Percentiles rank a stretch among this genome's conserved stretches.
phyloP scores from a whole-genome alignment of 2,797 vertebrate genomes.

The Sebastes minor region DNA sequence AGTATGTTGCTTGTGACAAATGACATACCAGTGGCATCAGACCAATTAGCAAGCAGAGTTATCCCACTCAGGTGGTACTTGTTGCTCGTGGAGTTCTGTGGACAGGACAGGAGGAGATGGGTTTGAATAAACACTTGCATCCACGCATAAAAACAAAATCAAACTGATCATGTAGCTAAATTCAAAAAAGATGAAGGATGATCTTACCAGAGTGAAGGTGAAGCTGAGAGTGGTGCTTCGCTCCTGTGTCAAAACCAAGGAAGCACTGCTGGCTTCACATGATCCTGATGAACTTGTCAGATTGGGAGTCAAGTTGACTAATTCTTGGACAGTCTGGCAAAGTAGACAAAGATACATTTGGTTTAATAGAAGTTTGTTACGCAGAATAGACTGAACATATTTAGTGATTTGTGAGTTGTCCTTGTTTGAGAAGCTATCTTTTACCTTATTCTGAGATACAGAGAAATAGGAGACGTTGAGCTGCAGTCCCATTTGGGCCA shows the following conservation, averaged over 20 bases:
- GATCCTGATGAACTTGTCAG: slow-evolving; percentile 75
- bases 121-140: background rate
- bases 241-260: slow-evolving; percentile 77
- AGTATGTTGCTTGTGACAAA: background rate
- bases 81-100: slow-evolving; percentile 78
- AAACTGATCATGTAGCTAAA: background rate
- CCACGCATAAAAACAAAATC: background rate
- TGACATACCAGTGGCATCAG: slow-evolving; percentile 75
- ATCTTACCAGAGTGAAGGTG: slow-evolving; percentile 84
- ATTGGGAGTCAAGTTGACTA: slow-evolving; percentile 84
- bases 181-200: background rate
- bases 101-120: background rate
- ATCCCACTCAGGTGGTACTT: slow-evolving; percentile 81
- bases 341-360: background rate
- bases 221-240: slow-evolving; percentile 74
- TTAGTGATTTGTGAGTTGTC: background rate
- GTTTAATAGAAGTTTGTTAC: background rate
- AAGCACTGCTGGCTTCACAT: slow-evolving; percentile 78
- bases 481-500: slow-evolving; percentile 88
- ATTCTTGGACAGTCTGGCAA: slow-evolving; percentile 70
- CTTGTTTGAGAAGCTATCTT: background rate
- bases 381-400: background rate
- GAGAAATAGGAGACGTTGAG: slow-evolving; percentile 88
- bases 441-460: slow-evolving; percentile 78
- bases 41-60: slow-evolving; percentile 62